These are phyloP conservation scores for Escarpia spicata DNA, from an alignment of 2,888 invertebrate genomes.

Conservation along the genomic window DNA sequence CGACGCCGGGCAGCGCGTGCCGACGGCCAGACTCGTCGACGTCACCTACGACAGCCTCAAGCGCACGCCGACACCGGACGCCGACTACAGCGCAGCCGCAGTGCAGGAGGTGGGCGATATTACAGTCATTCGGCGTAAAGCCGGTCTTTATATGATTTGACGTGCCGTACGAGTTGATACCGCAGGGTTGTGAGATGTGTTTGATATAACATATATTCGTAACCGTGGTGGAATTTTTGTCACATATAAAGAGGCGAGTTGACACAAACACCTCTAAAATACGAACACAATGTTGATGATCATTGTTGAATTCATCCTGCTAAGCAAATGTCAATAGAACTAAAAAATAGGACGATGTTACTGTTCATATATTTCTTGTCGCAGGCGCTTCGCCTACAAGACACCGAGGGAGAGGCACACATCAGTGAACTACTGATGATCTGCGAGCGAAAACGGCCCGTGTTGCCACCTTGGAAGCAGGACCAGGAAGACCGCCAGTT, in stretches of 20 bases:
- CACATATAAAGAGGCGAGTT: too few species aligned
- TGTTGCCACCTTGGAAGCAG: conserved; percentile 53
- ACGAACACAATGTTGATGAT: too few species aligned
- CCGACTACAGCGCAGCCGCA: conserved; percentile 38
- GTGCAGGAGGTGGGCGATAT: conserved; percentile 23
- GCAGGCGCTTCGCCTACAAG: conserved; percentile 41
- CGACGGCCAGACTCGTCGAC: conserved; percentile 32
- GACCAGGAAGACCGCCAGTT: conserved; percentile 69
- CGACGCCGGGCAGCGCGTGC: conserved; percentile 21
- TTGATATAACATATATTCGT: too few species aligned
- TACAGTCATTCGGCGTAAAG: not conserved
- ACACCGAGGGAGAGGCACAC: conserved; percentile 55
- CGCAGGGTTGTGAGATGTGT: too few species aligned
- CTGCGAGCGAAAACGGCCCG: conserved; percentile 51
- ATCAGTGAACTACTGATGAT: conserved; percentile 57
- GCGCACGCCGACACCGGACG: not conserved
- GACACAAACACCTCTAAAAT: too few species aligned
- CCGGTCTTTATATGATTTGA: too few species aligned
- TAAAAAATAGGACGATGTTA: not conserved
- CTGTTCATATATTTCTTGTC: not conserved
- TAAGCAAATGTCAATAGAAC: not conserved
- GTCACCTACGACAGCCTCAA: conserved; percentile 29
- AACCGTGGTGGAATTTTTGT: too few species aligned
- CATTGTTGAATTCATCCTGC: too few species aligned
- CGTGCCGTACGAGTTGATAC: too few species aligned